Conservation (phyloP, 2,888 invertebrate species). For the Allophyes oxyacanthae region DNA sequence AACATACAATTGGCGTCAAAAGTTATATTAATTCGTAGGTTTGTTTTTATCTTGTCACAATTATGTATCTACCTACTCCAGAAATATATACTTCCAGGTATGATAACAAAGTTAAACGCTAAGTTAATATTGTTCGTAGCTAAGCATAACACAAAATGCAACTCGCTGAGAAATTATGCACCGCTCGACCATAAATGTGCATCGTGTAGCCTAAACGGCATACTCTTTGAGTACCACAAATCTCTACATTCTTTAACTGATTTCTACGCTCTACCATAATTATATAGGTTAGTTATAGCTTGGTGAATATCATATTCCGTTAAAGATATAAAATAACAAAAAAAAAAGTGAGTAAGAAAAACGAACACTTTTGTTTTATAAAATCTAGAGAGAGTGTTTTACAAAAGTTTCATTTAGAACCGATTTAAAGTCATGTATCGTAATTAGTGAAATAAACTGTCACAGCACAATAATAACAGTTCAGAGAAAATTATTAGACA, state of each 20-base stretch:
- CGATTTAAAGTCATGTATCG: too few relatives aligned
- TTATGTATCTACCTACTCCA: too few relatives aligned
- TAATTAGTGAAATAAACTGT: too few relatives aligned
- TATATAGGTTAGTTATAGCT: constrained; percentile 13
- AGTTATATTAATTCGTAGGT: too few relatives aligned
- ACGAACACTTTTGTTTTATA: too few relatives aligned
- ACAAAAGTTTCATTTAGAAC: too few relatives aligned
- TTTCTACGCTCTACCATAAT: constrained; percentile 59
- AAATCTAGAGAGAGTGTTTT: too few relatives aligned
- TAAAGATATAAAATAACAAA: too few relatives aligned
- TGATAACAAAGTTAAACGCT: constrained; percentile 12
- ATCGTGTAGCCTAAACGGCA: constrained; percentile 77
- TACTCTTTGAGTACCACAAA: constrained; percentile 78
- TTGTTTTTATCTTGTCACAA: too few relatives aligned
- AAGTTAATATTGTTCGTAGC: constrained; percentile 34
- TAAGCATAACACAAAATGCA: constrained; percentile 62
- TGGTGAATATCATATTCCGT: constrained; percentile 22
- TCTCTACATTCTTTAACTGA: constrained; percentile 71
- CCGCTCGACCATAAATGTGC: constrained; percentile 70
- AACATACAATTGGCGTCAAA: too few relatives aligned
- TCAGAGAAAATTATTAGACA: constrained; percentile 24
- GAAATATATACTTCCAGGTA: constrained; percentile 1
- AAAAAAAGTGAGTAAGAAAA: too few relatives aligned
- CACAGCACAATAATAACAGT: constrained; percentile 16
- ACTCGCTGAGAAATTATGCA: constrained; percentile 74